Evolutionary conservation across 2,797 vertebrate genomes (phyloP).

Genomic region (Gambelia wislizenii): DNA sequence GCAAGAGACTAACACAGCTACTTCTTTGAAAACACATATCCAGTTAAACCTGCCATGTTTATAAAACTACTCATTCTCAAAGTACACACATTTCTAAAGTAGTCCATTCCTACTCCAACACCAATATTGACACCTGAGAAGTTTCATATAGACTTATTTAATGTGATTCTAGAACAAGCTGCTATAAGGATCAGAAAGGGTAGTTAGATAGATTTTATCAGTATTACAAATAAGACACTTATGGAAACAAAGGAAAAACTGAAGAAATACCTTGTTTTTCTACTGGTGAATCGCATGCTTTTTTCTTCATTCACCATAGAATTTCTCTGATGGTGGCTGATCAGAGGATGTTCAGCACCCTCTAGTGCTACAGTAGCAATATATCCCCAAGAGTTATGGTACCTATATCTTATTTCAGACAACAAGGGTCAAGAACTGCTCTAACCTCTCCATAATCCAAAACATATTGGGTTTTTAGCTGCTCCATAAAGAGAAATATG

Average conservation of each 20-base stretch:
- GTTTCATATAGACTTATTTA: background rate
- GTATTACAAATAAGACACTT: background rate
- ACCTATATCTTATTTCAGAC: background rate
- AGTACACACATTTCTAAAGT: background rate
- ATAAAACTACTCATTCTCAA: background rate
- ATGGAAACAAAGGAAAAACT: background rate
- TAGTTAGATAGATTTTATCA: background rate
- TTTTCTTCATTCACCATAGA: background rate
- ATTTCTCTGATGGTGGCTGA: background rate
- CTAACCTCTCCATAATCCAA: background rate
- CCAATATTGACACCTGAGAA: background rate
- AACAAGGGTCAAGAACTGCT: background rate
- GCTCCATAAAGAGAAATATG: background rate
- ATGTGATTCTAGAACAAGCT: background rate
- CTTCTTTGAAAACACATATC: no score
- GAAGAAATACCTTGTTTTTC: background rate
- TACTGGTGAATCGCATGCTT: background rate
- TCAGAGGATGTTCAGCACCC: constrained; percentile 15
- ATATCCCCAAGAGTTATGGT: background rate
- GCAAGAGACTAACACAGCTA: no score
- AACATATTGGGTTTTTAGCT: background rate
- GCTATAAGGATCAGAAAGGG: background rate
- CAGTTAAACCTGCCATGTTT: background rate
- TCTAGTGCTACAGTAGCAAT: constrained; percentile 25
- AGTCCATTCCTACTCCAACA: background rate